These are phyloP conservation scores for Bombus huntii DNA, from an alignment of 1,140 invertebrate species.

Conservation along the genomic window DNA sequence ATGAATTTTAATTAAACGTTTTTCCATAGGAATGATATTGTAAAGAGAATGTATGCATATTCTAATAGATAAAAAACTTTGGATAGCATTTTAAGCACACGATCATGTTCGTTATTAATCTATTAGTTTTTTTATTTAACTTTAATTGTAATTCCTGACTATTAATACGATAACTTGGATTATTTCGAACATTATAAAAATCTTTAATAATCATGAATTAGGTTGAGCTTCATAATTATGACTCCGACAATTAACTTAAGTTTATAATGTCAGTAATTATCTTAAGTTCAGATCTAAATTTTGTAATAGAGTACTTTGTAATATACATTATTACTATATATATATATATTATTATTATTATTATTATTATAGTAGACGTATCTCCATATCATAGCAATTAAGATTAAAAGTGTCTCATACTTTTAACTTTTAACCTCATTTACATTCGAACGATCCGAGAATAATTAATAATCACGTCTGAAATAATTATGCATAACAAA, in stretches of 20 bases:
- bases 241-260: neutral
- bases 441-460: neutral
- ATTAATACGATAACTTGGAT: neutral
- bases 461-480: too few species aligned
- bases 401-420: neutral
- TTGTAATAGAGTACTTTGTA: neutral
- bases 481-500: too few species aligned
- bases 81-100: too few species aligned
- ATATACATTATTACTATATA: neutral
- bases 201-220: neutral
- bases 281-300: neutral
- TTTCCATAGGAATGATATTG: too few species aligned
- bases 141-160: neutral
- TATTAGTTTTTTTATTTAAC: neutral
- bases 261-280: neutral
- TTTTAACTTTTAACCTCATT: neutral
- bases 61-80: too few species aligned
- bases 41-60: too few species aligned
- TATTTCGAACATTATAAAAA: neutral
- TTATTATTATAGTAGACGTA: too few species aligned
- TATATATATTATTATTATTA: too few species aligned
- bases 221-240: neutral
- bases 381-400: neutral
- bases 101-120: neutral
- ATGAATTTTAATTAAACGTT: too few species aligned